These are phyloP conservation scores for Barbus barbus DNA, from an alignment of 2,113 vertebrate species.

Conservation along the genomic window DNA sequence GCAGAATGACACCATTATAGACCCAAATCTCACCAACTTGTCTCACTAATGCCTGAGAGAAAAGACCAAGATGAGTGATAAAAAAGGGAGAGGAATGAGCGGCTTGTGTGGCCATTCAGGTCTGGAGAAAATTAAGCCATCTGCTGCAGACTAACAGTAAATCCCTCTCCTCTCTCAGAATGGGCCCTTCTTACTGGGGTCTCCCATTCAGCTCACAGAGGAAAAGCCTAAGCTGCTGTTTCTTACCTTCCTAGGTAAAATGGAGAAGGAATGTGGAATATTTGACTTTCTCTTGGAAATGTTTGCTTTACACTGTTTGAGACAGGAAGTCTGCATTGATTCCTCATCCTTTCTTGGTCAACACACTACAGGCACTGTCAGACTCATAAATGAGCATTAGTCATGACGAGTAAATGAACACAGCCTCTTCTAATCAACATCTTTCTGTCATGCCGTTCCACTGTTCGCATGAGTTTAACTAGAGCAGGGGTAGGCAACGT, in stretches of 20 bases:
- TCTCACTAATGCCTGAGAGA: constrained; percentile 24
- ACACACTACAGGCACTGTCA: background rate
- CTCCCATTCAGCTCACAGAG: background rate
- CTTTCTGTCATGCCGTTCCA: background rate
- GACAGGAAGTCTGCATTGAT: constrained; percentile 34
- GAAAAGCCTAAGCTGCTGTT: constrained; percentile 9
- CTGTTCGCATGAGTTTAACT: background rate
- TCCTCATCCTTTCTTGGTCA: constrained; percentile 46
- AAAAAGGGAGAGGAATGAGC: background rate
- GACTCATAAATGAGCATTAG: background rate
- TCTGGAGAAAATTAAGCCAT: constrained; percentile 45
- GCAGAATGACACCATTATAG: constrained; percentile 37
- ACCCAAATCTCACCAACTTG: constrained; percentile 26
- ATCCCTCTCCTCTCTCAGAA: background rate
- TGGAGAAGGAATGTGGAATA: constrained; percentile 29
- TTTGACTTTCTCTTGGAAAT: constrained; percentile 35
- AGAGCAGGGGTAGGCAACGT: too few species aligned
- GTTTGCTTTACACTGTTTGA: constrained; percentile 32
- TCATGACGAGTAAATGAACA: background rate
- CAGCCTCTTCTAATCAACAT: constrained; percentile 21
- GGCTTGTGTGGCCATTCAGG: constrained; percentile 36
- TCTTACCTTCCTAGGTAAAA: constrained; percentile 22
- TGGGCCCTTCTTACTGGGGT: constrained; percentile 10
- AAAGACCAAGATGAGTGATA: constrained; percentile 14
- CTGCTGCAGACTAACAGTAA: constrained; percentile 29